phyloP scores from a whole-genome alignment of 2,888 invertebrate genomes.

The Dolichopus griseipennis region DNA sequence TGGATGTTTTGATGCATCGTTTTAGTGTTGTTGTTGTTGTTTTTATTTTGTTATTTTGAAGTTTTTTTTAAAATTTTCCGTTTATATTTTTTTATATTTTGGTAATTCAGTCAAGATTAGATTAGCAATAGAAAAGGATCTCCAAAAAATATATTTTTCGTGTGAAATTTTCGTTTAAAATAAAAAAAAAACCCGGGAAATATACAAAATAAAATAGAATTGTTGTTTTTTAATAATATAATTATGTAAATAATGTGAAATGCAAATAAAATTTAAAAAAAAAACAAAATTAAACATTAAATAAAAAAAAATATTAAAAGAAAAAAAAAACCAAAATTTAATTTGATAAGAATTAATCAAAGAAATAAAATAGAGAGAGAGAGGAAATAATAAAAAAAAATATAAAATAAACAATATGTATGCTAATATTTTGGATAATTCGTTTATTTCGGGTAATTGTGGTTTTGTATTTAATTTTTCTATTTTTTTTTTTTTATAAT shows the following conservation, averaged over 20 bases:
- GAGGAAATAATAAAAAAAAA: not conserved
- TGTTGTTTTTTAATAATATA: too few species aligned
- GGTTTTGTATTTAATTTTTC: too few species aligned
- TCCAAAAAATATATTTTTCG: not conserved
- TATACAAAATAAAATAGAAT: not conserved
- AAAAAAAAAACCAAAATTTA: not conserved
- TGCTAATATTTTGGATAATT: conserved; percentile 1
- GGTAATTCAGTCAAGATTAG: conserved; percentile 1
- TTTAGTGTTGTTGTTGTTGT: not conserved
- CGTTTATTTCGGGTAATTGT: not conserved
- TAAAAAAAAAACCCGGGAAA: not conserved
- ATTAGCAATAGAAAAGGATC: conserved; percentile 6
- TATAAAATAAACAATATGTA: not conserved
- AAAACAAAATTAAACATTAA: not conserved
- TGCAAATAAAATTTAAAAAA: too few species aligned
- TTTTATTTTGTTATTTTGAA: not conserved
- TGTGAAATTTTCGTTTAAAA: not conserved
- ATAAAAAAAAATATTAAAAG: not conserved
- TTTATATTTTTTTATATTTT: not conserved
- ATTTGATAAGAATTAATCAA: not conserved
- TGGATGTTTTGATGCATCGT: not conserved
- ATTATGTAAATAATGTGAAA: too few species aligned
- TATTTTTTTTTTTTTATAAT: not conserved
- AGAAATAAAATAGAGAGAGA: too few species aligned
- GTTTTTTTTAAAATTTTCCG: not conserved